These are phyloP conservation scores for Tortricodes alternella DNA, from an alignment of 2,888 invertebrate species.

Conservation along the genomic window DNA sequence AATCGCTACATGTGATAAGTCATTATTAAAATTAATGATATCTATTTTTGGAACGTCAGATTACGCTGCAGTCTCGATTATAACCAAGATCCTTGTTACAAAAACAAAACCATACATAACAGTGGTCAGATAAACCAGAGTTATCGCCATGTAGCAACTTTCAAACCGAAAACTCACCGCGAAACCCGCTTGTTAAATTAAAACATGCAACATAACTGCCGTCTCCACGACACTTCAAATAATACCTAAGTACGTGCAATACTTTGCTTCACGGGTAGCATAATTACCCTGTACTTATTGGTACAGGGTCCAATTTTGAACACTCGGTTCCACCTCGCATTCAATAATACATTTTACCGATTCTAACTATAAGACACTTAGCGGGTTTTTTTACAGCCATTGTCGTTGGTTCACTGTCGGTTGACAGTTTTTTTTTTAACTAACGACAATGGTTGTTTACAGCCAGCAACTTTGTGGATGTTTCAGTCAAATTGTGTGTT, in stretches of 20 bases:
- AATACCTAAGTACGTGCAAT: conserved; percentile 22
- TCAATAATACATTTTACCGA: conserved; percentile 19
- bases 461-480: background rate
- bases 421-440: no score
- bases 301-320: background rate
- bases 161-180: background rate
- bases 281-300: background rate
- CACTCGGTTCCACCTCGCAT: background rate
- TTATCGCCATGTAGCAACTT: background rate
- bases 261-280: background rate
- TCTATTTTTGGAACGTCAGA: background rate
- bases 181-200: conserved; percentile 14
- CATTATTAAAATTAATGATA: background rate
- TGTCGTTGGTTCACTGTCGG: background rate
- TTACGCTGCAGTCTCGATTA: no score
- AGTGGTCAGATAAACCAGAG: background rate
- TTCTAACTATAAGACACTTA: conserved; percentile 16
- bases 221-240: conserved; percentile 14
- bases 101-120: background rate
- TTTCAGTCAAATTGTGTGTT: background rate
- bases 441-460: background rate
- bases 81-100: no score
- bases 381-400: background rate
- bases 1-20: background rate
- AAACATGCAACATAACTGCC: conserved; percentile 24